phyloP scores from a whole-genome alignment of 2,888 invertebrate genomes.

The Lingula anatina region DNA sequence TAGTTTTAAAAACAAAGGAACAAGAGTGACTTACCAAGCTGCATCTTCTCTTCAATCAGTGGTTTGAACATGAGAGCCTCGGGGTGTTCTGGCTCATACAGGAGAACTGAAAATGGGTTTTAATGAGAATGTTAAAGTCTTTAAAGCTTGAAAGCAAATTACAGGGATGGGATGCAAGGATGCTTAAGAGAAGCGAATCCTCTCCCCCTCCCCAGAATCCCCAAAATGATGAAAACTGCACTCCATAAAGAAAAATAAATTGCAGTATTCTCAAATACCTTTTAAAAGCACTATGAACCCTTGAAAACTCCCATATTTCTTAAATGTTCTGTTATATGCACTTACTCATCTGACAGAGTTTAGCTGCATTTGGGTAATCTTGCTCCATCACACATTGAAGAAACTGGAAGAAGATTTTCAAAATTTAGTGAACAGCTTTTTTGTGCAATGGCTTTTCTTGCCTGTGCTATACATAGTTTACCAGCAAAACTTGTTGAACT shows the following conservation, averaged over 20 bases:
- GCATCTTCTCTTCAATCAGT: conserved; percentile 36
- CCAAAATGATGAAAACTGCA: too few species aligned
- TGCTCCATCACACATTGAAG: conserved; percentile 35
- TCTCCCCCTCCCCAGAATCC: too few species aligned
- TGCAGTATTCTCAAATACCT: too few species aligned
- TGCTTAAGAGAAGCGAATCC: too few species aligned
- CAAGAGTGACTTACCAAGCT: conserved; percentile 21
- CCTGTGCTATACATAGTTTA: too few species aligned
- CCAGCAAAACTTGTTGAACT: too few species aligned
- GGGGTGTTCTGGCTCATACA: conserved; percentile 37
- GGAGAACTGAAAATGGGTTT: conserved; percentile 38
- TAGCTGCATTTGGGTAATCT: conserved; percentile 34
- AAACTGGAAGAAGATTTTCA: conserved; percentile 26
- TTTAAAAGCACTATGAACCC: too few species aligned
- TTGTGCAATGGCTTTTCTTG: too few species aligned
- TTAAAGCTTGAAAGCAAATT: neutral
- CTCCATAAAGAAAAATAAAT: too few species aligned
- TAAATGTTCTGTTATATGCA: too few species aligned
- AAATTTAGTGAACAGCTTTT: neutral
- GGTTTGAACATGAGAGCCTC: conserved; percentile 36
- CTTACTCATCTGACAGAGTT: conserved; percentile 45
- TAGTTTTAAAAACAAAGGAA: neutral
- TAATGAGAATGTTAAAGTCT: too few species aligned
- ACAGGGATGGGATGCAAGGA: neutral
- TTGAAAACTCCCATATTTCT: too few species aligned